Conservation (phyloP, 2,797 vertebrate genomes). For the Podargus strigoides region DNA sequence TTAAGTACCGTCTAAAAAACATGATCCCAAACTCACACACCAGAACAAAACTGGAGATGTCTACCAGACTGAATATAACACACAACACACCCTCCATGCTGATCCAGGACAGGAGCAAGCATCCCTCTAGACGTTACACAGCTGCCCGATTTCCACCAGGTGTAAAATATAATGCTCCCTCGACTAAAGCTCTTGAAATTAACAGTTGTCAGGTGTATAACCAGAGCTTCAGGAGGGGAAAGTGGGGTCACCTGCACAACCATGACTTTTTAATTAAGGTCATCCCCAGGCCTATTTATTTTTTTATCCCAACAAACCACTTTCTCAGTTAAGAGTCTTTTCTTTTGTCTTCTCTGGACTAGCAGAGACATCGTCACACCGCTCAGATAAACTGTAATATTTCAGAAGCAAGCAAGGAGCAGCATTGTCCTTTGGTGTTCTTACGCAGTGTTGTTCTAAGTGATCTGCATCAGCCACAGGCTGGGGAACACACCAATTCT, state of each 20-base stretch:
- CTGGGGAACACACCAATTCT: not conserved
- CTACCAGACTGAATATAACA: not conserved
- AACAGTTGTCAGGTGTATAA: not conserved
- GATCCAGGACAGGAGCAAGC: not conserved
- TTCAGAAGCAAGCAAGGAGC: not conserved
- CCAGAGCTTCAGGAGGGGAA: not conserved
- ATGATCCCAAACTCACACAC: not conserved
- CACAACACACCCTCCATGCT: fast-evolving
- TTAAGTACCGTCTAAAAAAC: not conserved
- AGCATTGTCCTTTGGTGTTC: not conserved
- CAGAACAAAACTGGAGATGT: not conserved
- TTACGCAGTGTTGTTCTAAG: not conserved
- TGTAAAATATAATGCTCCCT: not conserved
- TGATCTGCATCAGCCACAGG: not conserved
- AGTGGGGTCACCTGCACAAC: not conserved
- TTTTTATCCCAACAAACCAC: not conserved
- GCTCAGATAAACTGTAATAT: not conserved
- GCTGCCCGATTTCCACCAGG: not conserved
- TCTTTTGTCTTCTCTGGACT: not conserved
- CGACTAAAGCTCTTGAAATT: not conserved
- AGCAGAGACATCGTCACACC: not conserved
- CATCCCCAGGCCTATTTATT: not conserved
- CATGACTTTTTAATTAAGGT: not conserved
- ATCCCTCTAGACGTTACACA: not conserved
- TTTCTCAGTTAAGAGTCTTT: not conserved